Conservation (phyloP, 2,113 vertebrate species). For the Polyodon spathula region DNA sequence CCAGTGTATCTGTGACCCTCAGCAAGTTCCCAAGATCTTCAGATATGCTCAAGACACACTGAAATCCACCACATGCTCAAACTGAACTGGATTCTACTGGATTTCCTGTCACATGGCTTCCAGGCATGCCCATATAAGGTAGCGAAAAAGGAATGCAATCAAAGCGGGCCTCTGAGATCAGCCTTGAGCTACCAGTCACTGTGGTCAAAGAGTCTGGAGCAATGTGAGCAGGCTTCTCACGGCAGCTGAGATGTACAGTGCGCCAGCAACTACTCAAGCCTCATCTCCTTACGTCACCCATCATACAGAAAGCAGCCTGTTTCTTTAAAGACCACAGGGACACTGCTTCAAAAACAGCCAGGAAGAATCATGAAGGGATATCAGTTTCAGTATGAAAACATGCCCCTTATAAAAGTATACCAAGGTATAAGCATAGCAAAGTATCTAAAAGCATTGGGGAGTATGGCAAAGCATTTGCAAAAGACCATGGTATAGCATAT, state of each 20-base stretch:
- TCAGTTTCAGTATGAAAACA: too few relatives aligned
- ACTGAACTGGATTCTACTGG: not conserved
- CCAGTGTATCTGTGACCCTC: conserved; percentile 2
- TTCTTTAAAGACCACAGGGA: too few relatives aligned
- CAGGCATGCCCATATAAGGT: conserved; percentile 15
- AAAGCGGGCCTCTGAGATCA: conserved; percentile 11
- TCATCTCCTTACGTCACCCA: too few relatives aligned
- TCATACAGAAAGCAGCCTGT: too few relatives aligned
- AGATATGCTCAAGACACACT: conserved; percentile 1
- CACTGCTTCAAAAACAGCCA: too few relatives aligned
- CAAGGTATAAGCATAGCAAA: too few relatives aligned
- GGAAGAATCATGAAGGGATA: too few relatives aligned
- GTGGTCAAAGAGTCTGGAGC: conserved; percentile 9
- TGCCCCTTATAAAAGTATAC: too few relatives aligned
- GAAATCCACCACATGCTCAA: not conserved
- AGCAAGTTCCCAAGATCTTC: conserved; percentile 6
- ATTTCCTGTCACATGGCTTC: conserved; percentile 19
- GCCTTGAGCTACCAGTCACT: conserved; percentile 27
- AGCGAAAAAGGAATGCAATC: conserved; percentile 15
- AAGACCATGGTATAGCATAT: too few relatives aligned
- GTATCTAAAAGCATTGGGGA: too few relatives aligned
- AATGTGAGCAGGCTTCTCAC: conserved; percentile 14
- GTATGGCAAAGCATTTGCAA: too few relatives aligned
- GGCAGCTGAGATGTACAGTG: conserved; percentile 5
- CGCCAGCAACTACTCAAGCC: not conserved